Conservation (phyloP, 53 echinoderm and acorn worm genomes). For the Stichopus horrens region DNA sequence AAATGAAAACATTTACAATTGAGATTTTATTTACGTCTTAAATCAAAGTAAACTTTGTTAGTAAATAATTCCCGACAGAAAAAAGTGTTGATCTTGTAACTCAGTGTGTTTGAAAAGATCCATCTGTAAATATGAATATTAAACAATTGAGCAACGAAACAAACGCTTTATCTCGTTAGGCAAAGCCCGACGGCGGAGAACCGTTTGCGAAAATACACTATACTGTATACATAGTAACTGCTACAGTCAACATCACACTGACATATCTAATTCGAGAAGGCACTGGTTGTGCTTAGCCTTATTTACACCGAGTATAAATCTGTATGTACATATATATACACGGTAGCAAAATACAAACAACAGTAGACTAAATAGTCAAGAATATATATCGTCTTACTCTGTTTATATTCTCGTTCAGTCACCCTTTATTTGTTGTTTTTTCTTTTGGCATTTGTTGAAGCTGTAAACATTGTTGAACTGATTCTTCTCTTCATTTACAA, state of each 20-base stretch:
- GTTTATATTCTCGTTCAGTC: no score
- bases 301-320: conserved; percentile 3
- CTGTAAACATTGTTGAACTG: no score
- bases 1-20: conserved; percentile 18
- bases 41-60: conserved; percentile 1
- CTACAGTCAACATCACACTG: not conserved
- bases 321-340: no score
- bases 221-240: no score
- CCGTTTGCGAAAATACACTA: not conserved
- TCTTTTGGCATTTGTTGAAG: no score
- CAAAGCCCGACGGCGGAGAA: not conserved
- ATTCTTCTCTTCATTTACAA: no score
- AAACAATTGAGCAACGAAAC: conserved; percentile 12
- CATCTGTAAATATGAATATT: conserved; percentile 33
- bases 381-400: no score
- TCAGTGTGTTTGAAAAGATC: conserved; percentile 21
- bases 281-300: not conserved
- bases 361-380: no score
- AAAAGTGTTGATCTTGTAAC: conserved; percentile 23
- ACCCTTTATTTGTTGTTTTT: no score
- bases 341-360: no score
- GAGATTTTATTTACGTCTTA: conserved; percentile 25
- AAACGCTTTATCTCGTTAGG: conserved; percentile 37
- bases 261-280: not conserved
- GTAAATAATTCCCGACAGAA: not conserved